A percentile compares a stretch with the other conserved stretches of the same genome.
Conservation (phyloP, 2,888 invertebrate genomes). For the Periphyllus acericola region DNA sequence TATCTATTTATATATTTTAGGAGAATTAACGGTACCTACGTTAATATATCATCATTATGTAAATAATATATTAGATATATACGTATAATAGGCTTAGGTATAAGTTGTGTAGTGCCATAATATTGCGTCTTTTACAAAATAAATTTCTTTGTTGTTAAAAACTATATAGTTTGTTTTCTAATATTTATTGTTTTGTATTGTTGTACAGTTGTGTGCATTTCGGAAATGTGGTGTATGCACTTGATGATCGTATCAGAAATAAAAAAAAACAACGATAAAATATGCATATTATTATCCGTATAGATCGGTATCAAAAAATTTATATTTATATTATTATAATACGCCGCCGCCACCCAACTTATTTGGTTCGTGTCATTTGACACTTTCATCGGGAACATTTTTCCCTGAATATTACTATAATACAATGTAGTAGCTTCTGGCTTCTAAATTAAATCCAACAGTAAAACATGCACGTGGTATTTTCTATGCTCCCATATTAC, state of each 20-base stretch:
- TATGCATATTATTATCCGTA: background rate
- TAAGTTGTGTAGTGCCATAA: too few species aligned
- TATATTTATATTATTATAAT: background rate
- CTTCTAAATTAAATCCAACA: background rate
- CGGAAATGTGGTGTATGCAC: background rate
- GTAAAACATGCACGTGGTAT: background rate
- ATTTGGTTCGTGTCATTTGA: background rate
- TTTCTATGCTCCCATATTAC: background rate
- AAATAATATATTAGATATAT: too few species aligned
- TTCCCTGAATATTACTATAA: background rate
- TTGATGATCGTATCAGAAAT: background rate
- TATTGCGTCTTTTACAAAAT: too few species aligned
- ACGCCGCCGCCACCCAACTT: background rate
- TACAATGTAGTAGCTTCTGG: background rate
- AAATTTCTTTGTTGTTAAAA: too few species aligned
- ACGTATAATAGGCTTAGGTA: too few species aligned
- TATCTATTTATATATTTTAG: background rate
- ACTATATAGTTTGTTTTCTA: too few species aligned
- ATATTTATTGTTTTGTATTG: too few species aligned
- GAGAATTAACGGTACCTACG: background rate
- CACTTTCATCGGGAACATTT: slow-evolving; percentile 33
- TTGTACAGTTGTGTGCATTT: too few species aligned
- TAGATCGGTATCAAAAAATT: background rate
- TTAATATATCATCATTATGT: too few species aligned
- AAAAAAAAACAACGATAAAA: background rate